phyloP scores from a whole-genome alignment of 2,113 vertebrate genomes.

The Oreocharis arfaki region DNA sequence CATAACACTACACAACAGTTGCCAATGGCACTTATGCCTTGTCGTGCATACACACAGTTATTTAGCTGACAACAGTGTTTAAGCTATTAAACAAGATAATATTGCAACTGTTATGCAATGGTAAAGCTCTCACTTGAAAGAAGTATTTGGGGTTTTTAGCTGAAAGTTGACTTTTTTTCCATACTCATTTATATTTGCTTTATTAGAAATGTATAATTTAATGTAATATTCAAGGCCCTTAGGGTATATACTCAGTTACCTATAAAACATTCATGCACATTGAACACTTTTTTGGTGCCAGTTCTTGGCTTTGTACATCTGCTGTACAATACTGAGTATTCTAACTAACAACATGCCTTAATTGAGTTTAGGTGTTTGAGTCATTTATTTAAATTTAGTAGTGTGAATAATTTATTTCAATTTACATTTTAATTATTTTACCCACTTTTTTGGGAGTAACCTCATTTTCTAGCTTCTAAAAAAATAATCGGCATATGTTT shows the following conservation, averaged over 20 bases:
- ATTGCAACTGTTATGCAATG: background rate
- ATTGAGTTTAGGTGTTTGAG: conserved; percentile 45
- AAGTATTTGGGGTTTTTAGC: conserved; percentile 4
- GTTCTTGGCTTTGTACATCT: conserved; percentile 30
- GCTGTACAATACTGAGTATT: conserved; percentile 46
- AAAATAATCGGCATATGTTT: conserved; percentile 64
- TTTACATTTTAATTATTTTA: conserved; percentile 73
- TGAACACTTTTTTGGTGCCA: conserved; percentile 31
- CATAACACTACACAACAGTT: conserved; percentile 3
- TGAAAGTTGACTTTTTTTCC: conserved; percentile 34
- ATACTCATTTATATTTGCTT: conserved; percentile 65
- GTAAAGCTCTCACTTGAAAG: background rate
- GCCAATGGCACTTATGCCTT: conserved; percentile 11
- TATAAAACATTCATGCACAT: conserved; percentile 59
- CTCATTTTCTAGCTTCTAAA: conserved; percentile 58
- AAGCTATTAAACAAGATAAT: conserved; percentile 40
- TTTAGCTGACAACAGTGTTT: conserved; percentile 20
- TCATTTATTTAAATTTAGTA: conserved; percentile 69
- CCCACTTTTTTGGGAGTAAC: conserved; percentile 60
- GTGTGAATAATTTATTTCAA: conserved; percentile 74
- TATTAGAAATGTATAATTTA: conserved; percentile 69
- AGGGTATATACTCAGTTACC: conserved; percentile 27
- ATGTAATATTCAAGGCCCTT: conserved; percentile 43
- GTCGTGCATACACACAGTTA: background rate
- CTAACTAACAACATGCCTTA: conserved; percentile 17